Base-by-base conservation (phyloP, 2,888 invertebrate species). In the Nycteola revayana region DNA sequence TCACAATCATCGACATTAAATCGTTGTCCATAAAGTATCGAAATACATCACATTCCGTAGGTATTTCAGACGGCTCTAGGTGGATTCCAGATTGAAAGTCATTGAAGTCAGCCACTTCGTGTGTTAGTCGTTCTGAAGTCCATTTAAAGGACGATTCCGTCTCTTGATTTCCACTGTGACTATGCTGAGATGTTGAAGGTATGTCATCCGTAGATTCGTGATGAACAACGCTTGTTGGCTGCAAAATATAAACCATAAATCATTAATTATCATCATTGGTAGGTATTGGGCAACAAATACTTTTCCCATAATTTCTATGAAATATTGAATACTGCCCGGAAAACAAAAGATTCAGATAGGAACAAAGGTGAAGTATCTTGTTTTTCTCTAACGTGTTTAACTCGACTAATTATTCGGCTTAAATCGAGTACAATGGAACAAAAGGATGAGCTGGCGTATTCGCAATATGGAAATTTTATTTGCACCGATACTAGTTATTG, bases 1-100 rank as follows among this genome's bases (percentile, higher is more conserved):
- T 1, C 17, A 36, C 36, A 36, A 36, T 32, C 22, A 32, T 18
- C 18, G 36, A 32, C 36, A 36, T 32, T 23, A 36, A 36, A 18
- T 38, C 34, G 9, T 25, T 25, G 22, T 38, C 28, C 25, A 34
- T 35, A 29, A 25, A 9, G 9, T 25, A 8, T 38, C 34, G 25
- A 38, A 38, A 34, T 38, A 38, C 21, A 25, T 37, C 33, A 24
- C 33, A 29, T 38, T 38, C 37, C 33, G 37, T 33, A 17, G 28
- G 28, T 33, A 28, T 25, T 33, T 37, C 28, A 28, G 33, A 33
- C 28, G 28, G 14, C 25, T 37, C 37, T 9, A 37, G 33, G 33
- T 37, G 1, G 33, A 37, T 23, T 10, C 37, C 33, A 28, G 37
- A 37, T 28, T 27, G 9, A 37, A 37, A 37, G 28, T 37, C 37